Evolutionary conservation across 2,113 vertebrate genomes (phyloP).

Genomic region (Dipodomys spectabilis): DNA sequence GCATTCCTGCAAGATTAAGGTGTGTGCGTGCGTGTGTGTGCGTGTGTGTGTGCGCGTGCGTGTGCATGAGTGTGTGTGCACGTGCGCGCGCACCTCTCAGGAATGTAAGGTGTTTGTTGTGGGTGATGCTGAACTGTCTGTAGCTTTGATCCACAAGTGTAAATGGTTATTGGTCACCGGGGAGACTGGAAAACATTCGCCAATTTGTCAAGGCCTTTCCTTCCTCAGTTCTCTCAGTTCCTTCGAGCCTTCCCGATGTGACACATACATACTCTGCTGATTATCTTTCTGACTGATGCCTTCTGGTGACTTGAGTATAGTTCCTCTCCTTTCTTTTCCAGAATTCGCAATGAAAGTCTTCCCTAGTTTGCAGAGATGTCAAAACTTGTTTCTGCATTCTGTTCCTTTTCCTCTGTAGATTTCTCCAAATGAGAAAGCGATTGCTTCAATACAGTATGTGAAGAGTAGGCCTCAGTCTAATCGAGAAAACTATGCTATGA

Average conservation of each 20-base stretch:
- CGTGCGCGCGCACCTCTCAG: not conserved
- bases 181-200: not conserved
- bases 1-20: slow-evolving; percentile 40
- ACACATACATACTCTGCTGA: not conserved
- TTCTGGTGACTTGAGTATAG: slow-evolving; percentile 58
- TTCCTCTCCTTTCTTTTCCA: not conserved
- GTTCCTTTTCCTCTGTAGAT: not conserved
- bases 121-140: not conserved
- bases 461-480: slow-evolving; percentile 63
- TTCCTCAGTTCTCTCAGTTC: not conserved
- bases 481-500: slow-evolving; percentile 9
- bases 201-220: slow-evolving; percentile 46
- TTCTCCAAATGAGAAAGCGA: slow-evolving; percentile 34
- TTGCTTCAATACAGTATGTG: not conserved
- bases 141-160: not conserved
- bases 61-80: not conserved
- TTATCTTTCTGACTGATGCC: not conserved
- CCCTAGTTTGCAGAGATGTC: slow-evolving; percentile 1
- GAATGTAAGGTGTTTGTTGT: not conserved
- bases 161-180: not conserved
- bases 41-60: not conserved
- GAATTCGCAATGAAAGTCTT: not conserved
- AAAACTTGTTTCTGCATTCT: slow-evolving; percentile 19
- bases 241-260: not conserved
- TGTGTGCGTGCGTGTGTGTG: not conserved